Percentiles rank a stretch among this genome's conserved stretches.
These are phyloP conservation scores for Amphibalanus amphitrite DNA, from an alignment of 1,140 invertebrate species.

Conservation along the genomic window DNA sequence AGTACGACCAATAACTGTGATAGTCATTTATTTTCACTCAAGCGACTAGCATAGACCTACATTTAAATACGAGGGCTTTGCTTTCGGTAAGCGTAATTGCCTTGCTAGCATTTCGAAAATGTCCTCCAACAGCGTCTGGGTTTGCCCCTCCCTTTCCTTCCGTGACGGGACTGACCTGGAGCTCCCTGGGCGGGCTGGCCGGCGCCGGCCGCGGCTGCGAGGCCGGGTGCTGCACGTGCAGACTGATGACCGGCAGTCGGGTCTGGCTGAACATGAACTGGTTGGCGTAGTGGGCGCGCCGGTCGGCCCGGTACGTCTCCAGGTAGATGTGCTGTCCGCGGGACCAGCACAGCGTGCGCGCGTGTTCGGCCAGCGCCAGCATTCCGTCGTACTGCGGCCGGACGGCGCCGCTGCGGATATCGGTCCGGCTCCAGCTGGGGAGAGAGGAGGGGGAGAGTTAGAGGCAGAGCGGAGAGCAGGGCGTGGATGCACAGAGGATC, in stretches of 20 bases:
- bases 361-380: slow-evolving; percentile 48
- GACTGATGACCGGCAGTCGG: slow-evolving; percentile 8
- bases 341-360: slow-evolving; percentile 56
- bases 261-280: slow-evolving; percentile 27
- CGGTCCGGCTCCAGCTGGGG: slow-evolving; percentile 52
- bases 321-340: slow-evolving; percentile 56
- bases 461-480: too few relatives aligned
- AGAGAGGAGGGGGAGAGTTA: too few relatives aligned
- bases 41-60: too few relatives aligned
- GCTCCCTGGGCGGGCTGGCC: slow-evolving; percentile 49
- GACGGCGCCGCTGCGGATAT: slow-evolving; percentile 21
- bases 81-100: too few relatives aligned
- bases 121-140: too few relatives aligned
- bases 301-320: slow-evolving; percentile 20
- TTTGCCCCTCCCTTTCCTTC: too few relatives aligned
- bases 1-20: too few relatives aligned
- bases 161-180: slow-evolving; percentile 43
- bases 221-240: slow-evolving; percentile 40
- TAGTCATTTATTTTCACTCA: too few relatives aligned
- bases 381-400: slow-evolving; percentile 19
- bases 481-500: too few relatives aligned
- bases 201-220: slow-evolving; percentile 58
- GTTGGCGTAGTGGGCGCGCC: slow-evolving; percentile 26
- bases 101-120: too few relatives aligned
- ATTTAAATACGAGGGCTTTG: too few relatives aligned